Evolutionary conservation across 1,140 invertebrate genomes (phyloP).

Genomic region (Cotesia typhae): DNA sequence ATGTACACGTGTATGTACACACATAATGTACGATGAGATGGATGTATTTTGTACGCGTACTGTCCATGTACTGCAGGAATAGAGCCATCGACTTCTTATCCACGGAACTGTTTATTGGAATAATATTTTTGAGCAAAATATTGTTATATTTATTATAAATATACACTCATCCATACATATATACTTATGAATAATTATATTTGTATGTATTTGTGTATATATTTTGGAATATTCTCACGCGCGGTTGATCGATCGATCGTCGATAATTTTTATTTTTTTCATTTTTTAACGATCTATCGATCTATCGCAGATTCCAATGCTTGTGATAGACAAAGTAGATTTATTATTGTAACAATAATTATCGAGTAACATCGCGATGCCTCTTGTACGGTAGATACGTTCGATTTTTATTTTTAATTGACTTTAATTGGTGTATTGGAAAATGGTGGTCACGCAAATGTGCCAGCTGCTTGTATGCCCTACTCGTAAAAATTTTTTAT

Average conservation of each 20-base stretch:
- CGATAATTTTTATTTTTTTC: not conserved
- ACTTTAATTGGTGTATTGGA: constrained; percentile 26
- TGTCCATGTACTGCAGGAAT: constrained; percentile 4
- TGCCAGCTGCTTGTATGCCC: constrained; percentile 64
- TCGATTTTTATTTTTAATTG: not conserved
- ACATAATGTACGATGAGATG: constrained; percentile 3
- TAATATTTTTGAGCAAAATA: not conserved
- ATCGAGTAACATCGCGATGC: constrained; percentile 2
- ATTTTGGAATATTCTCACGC: constrained; percentile 6
- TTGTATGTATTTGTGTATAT: not conserved
- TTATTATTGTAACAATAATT: not conserved
- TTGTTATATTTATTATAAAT: not conserved
- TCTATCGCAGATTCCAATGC: constrained; percentile 5
- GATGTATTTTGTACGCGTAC: constrained; percentile 7
- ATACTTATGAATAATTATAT: not conserved
- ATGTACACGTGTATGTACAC: constrained; percentile 14
- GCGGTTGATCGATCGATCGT: constrained; percentile 22
- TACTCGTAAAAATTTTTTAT: constrained; percentile 12
- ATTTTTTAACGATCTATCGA: constrained; percentile 14
- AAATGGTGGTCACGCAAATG: constrained; percentile 53
- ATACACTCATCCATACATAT: not conserved
- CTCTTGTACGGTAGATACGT: constrained; percentile 6
- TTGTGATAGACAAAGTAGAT: constrained; percentile 3
- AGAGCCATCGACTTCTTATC: constrained; percentile 12
- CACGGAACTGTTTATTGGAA: constrained; percentile 2